These are phyloP conservation scores for Eurosta solidaginis DNA, from an alignment of 1,140 invertebrate species.

Conservation along the genomic window DNA sequence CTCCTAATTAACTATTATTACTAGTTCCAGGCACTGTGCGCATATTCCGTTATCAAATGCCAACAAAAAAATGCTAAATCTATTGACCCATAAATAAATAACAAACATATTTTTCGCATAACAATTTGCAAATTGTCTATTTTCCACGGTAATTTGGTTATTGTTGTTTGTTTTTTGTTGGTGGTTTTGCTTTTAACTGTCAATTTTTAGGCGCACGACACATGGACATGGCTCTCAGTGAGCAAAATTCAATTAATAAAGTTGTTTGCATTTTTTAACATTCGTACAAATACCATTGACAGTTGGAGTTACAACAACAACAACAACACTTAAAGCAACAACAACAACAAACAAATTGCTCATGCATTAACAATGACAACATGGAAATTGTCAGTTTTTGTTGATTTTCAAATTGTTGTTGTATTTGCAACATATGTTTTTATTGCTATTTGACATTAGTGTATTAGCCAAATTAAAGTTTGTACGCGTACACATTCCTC, in stretches of 20 bases:
- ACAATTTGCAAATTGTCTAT: conserved; percentile 12
- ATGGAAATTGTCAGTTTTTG: not conserved
- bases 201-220: not conserved
- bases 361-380: not conserved
- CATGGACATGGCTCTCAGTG: not conserved
- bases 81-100: conserved; percentile 26
- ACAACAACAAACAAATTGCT: no score
- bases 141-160: not conserved
- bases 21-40: not conserved
- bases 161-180: not conserved
- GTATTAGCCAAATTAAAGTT: not conserved
- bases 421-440: not conserved
- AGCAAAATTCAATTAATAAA: conserved; percentile 20
- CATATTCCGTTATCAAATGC: not conserved
- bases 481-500: not conserved
- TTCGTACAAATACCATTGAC: conserved; percentile 2
- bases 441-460: not conserved
- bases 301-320: not conserved
- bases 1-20: no score
- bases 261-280: conserved; percentile 23
- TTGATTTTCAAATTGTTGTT: not conserved
- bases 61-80: conserved; percentile 1
- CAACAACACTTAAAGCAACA: not conserved
- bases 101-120: conserved; percentile 16
- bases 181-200: not conserved